A percentile compares a stretch with the other conserved stretches of the same genome.
Conservation (phyloP, 2,797 vertebrate species). For the Phoebastria nigripes region DNA sequence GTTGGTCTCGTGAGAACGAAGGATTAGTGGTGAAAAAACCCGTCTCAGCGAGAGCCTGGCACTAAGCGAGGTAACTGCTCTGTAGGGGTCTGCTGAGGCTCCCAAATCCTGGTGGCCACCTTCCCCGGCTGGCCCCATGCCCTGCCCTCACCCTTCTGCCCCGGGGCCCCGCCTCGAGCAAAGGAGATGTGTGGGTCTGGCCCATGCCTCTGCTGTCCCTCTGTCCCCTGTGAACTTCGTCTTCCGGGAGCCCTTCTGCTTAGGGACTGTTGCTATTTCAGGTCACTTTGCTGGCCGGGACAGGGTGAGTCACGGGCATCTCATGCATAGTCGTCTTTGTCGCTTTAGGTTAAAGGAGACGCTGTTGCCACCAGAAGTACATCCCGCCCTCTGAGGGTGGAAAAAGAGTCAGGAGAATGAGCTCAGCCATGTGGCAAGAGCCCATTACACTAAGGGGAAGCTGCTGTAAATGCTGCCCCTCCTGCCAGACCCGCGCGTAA, state of each 20-base stretch:
- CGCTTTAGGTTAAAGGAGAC: neutral
- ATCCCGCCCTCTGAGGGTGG: neutral
- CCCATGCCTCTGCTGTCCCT: neutral
- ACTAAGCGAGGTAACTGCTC: neutral
- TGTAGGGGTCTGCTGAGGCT: neutral
- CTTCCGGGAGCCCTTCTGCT: neutral
- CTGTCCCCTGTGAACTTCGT: neutral
- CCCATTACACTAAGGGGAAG: neutral
- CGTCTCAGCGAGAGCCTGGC: neutral
- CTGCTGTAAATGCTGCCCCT: neutral
- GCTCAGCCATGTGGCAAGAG: neutral
- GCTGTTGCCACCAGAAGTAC: neutral
- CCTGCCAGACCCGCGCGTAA: neutral
- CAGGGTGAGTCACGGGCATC: neutral
- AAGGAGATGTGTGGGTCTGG: fast-evolving
- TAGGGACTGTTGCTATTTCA: neutral
- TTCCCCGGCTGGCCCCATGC: neutral
- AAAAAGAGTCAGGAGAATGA: neutral
- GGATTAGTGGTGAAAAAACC: neutral
- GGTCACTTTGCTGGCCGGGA: neutral
- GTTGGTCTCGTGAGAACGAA: fast-evolving
- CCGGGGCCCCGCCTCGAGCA: neutral
- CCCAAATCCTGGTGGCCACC: neutral
- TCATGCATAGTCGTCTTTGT: neutral
- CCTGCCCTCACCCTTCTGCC: neutral